Base-by-base conservation (phyloP, 2,113 vertebrate species). In the Tachycineta bicolor region DNA sequence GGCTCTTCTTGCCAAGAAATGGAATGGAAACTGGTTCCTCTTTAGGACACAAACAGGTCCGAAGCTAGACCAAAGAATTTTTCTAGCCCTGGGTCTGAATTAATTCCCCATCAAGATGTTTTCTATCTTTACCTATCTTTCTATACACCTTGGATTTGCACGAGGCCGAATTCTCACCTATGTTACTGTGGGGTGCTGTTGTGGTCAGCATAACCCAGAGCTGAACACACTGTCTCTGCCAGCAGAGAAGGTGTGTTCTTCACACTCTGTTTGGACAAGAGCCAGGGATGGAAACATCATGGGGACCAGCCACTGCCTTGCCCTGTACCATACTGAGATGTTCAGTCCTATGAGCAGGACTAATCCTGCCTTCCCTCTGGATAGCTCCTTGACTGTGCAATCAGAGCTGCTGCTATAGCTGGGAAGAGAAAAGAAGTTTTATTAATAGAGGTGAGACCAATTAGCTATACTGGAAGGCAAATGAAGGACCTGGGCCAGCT, bases 201-300 rank as follows among this genome's bases (percentile, higher is more conserved):
- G 33, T 31, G 19, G 13, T 33, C 49, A 84, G 33, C 18, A 52
- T 3, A 68, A 63, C 22, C 19, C 65, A 75, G 62, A 90, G 70
- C 62, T 39, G 37, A 64, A 70, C 26, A 44, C 4, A 31, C 4
- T 26, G 80, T 23, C 1, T 8, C n/a, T 46, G 29, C 34, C 65
- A 50, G 73, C 43, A 81, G 65, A 77, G 69, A n/a, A 33, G 53
- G 29, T 55, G 53, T 55, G 53, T 12, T 8, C 55, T 83, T 81
- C 68, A 53, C 0, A 0, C 6, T 29, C 43, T 56, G 62, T 37
- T 60, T 0, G 0, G 31, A 53, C 34, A 39, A 44, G 1, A 64
- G 28, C 24, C 64, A 60, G 53, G 21, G 44, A 75, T 7, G 16
- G 33, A 62, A 80, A 50, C 0, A 1, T 11, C 39, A 70, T 0